A percentile compares a stretch with the other conserved stretches of the same genome.
These are phyloP conservation scores for Lynx canadensis DNA, from an alignment of 2,113 vertebrate species.

Conservation along the genomic window DNA sequence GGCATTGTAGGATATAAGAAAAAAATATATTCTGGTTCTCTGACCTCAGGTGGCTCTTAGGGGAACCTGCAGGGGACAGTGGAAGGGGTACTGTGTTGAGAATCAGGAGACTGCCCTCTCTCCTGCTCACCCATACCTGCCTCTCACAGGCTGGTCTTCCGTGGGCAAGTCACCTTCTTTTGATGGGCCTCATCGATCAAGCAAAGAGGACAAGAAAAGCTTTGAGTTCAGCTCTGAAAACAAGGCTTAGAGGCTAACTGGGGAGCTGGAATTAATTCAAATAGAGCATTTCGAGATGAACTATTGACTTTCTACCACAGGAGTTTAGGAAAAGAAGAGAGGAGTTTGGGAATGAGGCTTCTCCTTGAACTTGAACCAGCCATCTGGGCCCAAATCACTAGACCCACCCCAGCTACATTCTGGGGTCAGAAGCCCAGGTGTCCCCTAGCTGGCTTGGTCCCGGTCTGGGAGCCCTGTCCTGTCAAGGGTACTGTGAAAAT, in stretches of 20 bases:
- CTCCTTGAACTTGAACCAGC: background rate
- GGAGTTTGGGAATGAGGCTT: background rate
- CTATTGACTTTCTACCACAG: background rate
- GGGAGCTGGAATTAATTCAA: background rate
- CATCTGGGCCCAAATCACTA: background rate
- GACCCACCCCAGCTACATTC: background rate
- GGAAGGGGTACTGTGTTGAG: background rate
- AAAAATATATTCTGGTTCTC: background rate
- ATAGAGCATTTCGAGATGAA: background rate
- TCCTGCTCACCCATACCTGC: too few species aligned
- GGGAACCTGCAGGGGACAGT: background rate
- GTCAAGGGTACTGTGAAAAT: background rate
- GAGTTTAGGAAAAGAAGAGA: background rate
- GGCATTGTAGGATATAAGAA: background rate
- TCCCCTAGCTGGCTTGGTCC: background rate
- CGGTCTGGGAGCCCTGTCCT: background rate
- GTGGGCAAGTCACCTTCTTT: background rate
- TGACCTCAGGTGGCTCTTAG: background rate
- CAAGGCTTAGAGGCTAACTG: background rate
- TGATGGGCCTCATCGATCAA: background rate
- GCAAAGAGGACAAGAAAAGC: background rate
- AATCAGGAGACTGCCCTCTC: background rate
- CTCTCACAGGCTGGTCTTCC: rapidly evolving
- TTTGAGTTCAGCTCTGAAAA: background rate
- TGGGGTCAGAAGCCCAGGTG: background rate